Base-by-base conservation (phyloP, 1,140 invertebrate genomes). In the Chionoecetes opilio region DNA sequence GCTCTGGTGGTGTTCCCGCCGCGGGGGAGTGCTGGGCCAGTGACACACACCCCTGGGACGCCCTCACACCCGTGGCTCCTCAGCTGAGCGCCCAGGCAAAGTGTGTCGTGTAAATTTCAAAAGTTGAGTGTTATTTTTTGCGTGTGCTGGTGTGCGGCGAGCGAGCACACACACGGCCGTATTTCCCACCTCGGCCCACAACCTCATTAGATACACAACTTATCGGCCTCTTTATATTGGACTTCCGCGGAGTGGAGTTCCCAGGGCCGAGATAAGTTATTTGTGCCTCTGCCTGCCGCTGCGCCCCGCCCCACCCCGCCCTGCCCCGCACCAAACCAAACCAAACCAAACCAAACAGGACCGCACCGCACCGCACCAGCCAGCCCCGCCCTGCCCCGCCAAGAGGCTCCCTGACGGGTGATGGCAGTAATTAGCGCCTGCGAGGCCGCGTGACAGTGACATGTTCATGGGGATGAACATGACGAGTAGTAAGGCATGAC, bases 221-320 rank as follows among this genome's bases (percentile, higher is more conserved):
- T 75, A 75, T 75, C n/a, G 63, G 63, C 63, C 63, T n/a, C 63
- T 75, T 75, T 75, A 75, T 75, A 75, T 75, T 75, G 63, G 63
- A 75, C 63, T 75, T 46, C 63, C 26, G 63, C 63, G 63, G 63
- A 75, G 63, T 75, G 63, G 63, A 75, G 63, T 75, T 75, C 63
- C 63, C 21, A 21, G 11, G 11, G 63, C 21, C 63, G 0, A n/a
- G 63, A n/a, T 75, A 75, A 75, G 11, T 75, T 75, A 75, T 1
- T 46, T 75, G 63, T 75, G 21, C 63, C n/a, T 17, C 63, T n/a
- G 63, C 63, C 21, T 17, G 0, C 63, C 11, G 63, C 26, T 26
- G 21, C 26, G 63, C 63, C 63, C 26, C 63, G 63, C 63, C 8
- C 8, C n/a, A 26, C 63, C 63, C 63, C 63, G 26, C 63, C 8